Conservation (phyloP, 2,797 vertebrate species). For the Novumbra hubbsi region DNA sequence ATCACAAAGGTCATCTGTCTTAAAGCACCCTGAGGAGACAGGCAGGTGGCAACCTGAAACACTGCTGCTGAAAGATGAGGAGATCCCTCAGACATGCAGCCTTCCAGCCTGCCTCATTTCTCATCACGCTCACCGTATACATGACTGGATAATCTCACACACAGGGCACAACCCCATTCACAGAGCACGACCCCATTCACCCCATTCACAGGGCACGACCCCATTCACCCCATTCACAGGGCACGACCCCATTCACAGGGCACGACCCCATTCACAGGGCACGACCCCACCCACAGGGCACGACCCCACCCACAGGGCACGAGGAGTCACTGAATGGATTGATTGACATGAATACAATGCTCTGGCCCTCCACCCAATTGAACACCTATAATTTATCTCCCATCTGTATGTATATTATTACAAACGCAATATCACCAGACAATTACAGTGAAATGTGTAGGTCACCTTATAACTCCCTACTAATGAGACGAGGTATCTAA, state of each 20-base stretch:
- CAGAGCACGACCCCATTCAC: no score
- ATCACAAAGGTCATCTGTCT: constrained; percentile 78
- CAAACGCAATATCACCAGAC: background rate
- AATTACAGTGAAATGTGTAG: background rate
- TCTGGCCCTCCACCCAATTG: no score
- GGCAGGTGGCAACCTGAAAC: constrained; percentile 17
- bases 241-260: no score
- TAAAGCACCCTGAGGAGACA: constrained; percentile 72
- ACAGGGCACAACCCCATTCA: no score
- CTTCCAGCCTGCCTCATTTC: background rate
- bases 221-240: no score
- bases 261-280: no score
- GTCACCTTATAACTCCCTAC: constrained; percentile 4
- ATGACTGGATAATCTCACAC: background rate
- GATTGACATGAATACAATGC: no score
- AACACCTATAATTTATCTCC: no score
- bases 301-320: no score
- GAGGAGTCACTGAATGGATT: no score
- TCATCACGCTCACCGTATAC: background rate
- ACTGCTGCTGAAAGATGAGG: background rate
- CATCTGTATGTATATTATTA: background rate
- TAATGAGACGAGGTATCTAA: constrained; percentile 11
- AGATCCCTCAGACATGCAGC: background rate
- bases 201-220: no score
- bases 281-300: no score